Evolutionary conservation across 2,113 vertebrate species (phyloP).

Genomic region (Myocastor coypus): DNA sequence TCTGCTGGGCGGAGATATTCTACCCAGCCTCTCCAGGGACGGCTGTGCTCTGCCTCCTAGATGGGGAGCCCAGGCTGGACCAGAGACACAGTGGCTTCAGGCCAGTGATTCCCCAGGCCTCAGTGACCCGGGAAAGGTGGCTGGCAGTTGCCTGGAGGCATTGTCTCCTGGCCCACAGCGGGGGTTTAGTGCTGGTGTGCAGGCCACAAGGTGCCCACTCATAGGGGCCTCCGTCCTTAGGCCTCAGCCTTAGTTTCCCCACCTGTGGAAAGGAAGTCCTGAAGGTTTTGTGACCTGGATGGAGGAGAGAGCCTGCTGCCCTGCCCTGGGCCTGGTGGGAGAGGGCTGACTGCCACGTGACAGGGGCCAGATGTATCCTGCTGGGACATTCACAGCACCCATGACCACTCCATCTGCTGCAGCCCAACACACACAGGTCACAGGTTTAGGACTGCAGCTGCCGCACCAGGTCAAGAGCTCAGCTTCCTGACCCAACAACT

Average conservation of each 20-base stretch:
- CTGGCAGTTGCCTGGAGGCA: neutral
- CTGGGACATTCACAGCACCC: neutral
- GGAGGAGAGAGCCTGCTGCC: accelerated
- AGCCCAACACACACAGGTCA: neutral
- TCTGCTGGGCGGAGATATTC: neutral
- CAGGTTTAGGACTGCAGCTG: neutral
- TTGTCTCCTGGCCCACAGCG: neutral
- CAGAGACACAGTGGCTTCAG: neutral
- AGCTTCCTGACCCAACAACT: too few relatives aligned
- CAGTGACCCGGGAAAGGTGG: neutral
- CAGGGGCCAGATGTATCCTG: neutral
- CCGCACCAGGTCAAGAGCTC: neutral
- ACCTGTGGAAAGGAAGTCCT: neutral
- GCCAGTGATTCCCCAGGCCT: neutral
- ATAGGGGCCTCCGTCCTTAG: neutral
- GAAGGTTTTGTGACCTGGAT: neutral
- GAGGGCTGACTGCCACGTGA: neutral
- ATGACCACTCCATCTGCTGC: neutral
- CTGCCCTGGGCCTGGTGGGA: neutral
- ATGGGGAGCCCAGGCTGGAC: neutral
- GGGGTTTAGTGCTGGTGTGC: neutral
- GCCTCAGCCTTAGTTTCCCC: neutral
- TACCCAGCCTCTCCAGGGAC: neutral
- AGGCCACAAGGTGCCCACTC: neutral
- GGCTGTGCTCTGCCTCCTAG: neutral